Conservation (phyloP, 1,140 invertebrate species). For the Melitaea cinxia region DNA sequence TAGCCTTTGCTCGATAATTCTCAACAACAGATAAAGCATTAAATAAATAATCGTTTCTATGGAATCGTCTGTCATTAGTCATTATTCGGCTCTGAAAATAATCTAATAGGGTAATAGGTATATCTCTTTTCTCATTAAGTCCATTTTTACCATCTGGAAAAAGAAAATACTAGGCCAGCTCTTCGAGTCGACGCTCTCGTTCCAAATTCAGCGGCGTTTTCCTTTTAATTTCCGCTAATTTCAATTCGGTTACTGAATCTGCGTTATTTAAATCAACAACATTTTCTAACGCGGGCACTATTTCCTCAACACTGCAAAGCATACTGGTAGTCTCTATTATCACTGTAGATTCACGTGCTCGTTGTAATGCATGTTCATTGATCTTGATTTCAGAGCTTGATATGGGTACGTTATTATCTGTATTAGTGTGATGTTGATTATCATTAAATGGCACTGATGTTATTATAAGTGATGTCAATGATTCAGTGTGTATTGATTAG, state of each 20-base stretch:
- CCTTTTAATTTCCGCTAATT: neutral
- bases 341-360: neutral
- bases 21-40: slow-evolving; percentile 39
- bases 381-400: neutral
- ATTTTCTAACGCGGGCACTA: neutral
- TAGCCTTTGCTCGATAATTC: slow-evolving; percentile 35
- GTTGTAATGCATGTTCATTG: neutral
- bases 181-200: neutral
- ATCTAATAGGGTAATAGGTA: slow-evolving; percentile 35
- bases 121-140: slow-evolving; percentile 28
- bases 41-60: slow-evolving; percentile 43
- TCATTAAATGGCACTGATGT: neutral
- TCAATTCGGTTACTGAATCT: no score
- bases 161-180: slow-evolving; percentile 18
- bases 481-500: neutral
- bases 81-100: slow-evolving; percentile 15
- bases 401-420: neutral
- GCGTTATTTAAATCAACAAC: neutral
- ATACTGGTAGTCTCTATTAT: neutral
- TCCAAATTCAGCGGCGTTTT: neutral
- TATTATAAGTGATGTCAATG: neutral
- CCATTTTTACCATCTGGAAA: slow-evolving; percentile 40
- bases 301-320: neutral
- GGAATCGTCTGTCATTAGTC: slow-evolving; percentile 30
- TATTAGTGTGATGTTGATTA: neutral